Evolutionary conservation across 1,140 invertebrate species (phyloP), one percentile per base, ranked within the genome.

Genomic region (Brachionus rotundiformis): DNA sequence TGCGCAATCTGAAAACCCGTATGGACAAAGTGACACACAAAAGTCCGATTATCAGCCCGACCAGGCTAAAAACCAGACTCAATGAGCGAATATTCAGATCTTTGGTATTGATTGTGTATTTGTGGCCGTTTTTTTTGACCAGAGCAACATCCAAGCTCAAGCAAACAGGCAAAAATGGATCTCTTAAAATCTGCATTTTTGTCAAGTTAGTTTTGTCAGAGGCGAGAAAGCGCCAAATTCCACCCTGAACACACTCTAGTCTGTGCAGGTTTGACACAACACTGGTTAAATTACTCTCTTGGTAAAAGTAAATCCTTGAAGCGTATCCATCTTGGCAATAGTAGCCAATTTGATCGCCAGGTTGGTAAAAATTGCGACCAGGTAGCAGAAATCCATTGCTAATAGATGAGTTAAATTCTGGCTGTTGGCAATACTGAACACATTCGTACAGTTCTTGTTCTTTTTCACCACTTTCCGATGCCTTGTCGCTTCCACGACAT

Each of bases 251-350:
- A 36, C 63, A 68, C 10, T 68, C 31, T 6, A 68, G 16, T 19
- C 3, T 33, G 16, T 68, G 63, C 8, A 36, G 13, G 29, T 68
- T 68, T 7, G 29, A 36, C 1, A 68, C n/a, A 6, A 19, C 2
- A 33, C 33, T 19, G 7, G 63, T 33, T 23, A 36, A 19, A 16
- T 68, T 68, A 19, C n/a, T 19, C 0, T 33, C 33, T 68, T 68
- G 29, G n/a, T 33, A 68, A 16, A 36, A 68, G 10, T 19, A 19
- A 0, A 68, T 36, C 33, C 16, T 36, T 3, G 63, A 33, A 11
- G 63, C 63, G 19, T 39, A 68, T 1, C 63, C 63, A 68, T 68
- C 63, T 5, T 68, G 36, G 33, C 63, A 68, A 68, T 33, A 68
- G 16, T 36, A 68, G 6, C 33, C 31, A n/a, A 68, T 33, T 68